Evolutionary conservation across 2,113 vertebrate genomes (phyloP).

Genomic region (Embiotoca jacksoni): DNA sequence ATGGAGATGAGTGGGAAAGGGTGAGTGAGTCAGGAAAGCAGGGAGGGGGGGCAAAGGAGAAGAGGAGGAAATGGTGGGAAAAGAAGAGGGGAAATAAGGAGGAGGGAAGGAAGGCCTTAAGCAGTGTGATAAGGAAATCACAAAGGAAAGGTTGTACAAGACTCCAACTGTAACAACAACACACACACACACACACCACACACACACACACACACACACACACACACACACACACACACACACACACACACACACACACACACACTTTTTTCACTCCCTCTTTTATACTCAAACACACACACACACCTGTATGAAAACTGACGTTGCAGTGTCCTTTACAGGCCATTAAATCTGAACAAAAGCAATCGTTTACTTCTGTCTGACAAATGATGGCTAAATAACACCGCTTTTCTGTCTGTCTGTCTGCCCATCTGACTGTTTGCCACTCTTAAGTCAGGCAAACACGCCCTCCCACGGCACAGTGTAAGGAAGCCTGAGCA

Average conservation of each 20-base stretch:
- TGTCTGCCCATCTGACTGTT: constrained; percentile 16
- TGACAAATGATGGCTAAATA: constrained; percentile 74
- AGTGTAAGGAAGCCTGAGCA: background rate
- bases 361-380: constrained; percentile 60
- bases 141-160: constrained; percentile 67
- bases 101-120: constrained; percentile 61
- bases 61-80: background rate
- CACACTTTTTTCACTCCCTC: background rate
- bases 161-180: constrained; percentile 58
- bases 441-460: constrained; percentile 38
- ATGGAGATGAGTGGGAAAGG: constrained; percentile 14
- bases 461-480: background rate
- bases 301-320: constrained; percentile 58
- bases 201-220: constrained; percentile 33
- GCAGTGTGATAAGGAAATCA: constrained; percentile 74
- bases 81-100: constrained; percentile 5
- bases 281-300: constrained; percentile 19
- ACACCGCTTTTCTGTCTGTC: constrained; percentile 43
- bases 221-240: constrained; percentile 20
- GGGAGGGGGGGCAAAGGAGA: constrained; percentile 11
- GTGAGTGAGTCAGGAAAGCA: constrained; percentile 20
- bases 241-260: constrained; percentile 24
- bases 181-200: constrained; percentile 33
- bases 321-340: constrained; percentile 76
- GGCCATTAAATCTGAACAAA: constrained; percentile 73